Percentiles rank a stretch among this genome's conserved stretches.
These are phyloP conservation scores for Gymnoscelis rufifasciata DNA, from an alignment of 2,888 invertebrate genomes.

Conservation along the genomic window DNA sequence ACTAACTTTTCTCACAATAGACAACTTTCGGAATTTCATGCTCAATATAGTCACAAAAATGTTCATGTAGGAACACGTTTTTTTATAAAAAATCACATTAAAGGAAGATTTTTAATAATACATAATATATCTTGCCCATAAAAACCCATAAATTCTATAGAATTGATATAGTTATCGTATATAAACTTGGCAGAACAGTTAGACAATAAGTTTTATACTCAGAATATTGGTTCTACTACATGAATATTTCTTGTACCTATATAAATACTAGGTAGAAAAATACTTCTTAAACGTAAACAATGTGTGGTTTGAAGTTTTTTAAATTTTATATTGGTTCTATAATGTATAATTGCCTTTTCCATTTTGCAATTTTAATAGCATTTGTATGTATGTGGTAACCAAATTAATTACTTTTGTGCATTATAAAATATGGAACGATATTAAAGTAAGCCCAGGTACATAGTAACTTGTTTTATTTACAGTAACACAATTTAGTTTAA, in stretches of 20 bases:
- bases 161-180: neutral
- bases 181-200: neutral
- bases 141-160: neutral
- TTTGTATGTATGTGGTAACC: conserved; percentile 67
- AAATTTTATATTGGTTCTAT: conserved; percentile 10
- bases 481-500: neutral
- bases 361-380: conserved; percentile 53
- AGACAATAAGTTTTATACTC: neutral
- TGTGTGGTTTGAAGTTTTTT: conserved; percentile 12
- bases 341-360: conserved; percentile 38
- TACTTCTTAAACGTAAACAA: conserved; percentile 1
- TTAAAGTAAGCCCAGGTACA: conserved; percentile 58
- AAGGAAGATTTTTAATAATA: conserved; percentile 15
- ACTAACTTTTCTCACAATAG: too few relatives aligned
- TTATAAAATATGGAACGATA: conserved; percentile 59
- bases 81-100: neutral
- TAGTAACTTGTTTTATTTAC: conserved; percentile 36
- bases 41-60: conserved; percentile 9
- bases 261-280: neutral
- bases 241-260: neutral
- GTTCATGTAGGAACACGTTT: neutral
- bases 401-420: conserved; percentile 66
- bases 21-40: too few relatives aligned
- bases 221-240: neutral
- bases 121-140: conserved; percentile 15